phyloP scores from a whole-genome alignment of 2,888 invertebrate species.

The Mycalesis mineus region DNA sequence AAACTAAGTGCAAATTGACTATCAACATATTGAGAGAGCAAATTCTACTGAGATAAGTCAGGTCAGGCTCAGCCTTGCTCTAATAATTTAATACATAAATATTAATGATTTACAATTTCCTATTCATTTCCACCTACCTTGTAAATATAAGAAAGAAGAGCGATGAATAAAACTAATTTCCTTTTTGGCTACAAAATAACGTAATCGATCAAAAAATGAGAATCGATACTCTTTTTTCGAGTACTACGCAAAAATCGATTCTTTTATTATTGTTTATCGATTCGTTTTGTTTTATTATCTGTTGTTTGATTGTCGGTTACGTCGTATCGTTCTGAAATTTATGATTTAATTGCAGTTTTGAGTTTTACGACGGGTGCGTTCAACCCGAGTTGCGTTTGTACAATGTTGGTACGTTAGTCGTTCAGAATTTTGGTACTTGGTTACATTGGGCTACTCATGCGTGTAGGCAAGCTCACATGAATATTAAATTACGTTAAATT shows the following conservation, averaged over 20 bases:
- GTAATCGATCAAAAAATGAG: too few relatives aligned
- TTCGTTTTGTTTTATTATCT: slow-evolving; percentile 72
- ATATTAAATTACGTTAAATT: slow-evolving; percentile 29
- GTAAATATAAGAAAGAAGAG: too few relatives aligned
- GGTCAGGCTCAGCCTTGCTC: too few relatives aligned
- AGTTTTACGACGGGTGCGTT: slow-evolving; percentile 45
- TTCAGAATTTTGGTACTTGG: slow-evolving; percentile 11
- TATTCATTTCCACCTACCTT: too few relatives aligned
- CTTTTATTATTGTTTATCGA: slow-evolving; percentile 44
- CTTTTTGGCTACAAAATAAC: too few relatives aligned
- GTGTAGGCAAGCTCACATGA: slow-evolving; percentile 43
- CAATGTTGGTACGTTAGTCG: slow-evolving; percentile 1
- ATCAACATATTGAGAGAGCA: too few relatives aligned
- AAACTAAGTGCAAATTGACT: too few relatives aligned
- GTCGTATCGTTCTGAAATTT: slow-evolving; percentile 69
- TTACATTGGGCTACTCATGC: slow-evolving; percentile 40
- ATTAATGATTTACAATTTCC: too few relatives aligned
- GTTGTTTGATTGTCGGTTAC: slow-evolving; percentile 74
- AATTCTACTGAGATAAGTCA: too few relatives aligned
- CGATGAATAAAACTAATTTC: too few relatives aligned
- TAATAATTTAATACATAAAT: too few relatives aligned
- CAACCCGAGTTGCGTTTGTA: slow-evolving; percentile 30
- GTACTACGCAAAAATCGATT: slow-evolving; percentile 43
- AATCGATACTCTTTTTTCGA: too few relatives aligned
- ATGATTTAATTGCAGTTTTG: slow-evolving; percentile 73